phyloP scores from a whole-genome alignment of 2,888 invertebrate species.

The Cenopis cana region DNA sequence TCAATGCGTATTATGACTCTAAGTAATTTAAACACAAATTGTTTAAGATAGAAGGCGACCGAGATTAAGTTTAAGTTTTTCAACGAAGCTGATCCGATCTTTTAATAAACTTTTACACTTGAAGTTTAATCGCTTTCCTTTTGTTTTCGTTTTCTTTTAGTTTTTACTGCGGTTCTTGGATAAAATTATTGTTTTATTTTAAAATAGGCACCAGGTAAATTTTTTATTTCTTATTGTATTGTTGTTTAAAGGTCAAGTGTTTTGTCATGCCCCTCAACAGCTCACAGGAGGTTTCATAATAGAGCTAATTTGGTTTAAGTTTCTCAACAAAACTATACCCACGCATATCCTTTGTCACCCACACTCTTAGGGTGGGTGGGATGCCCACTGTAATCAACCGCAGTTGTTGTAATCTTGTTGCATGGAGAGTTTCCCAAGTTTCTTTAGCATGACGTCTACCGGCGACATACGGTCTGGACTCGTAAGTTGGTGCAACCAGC shows the following conservation, averaged over 20 bases:
- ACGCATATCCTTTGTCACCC: background rate
- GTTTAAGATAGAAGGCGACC: background rate
- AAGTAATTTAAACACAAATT: no score
- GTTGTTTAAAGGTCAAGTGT: constrained; percentile 1
- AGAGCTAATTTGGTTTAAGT: background rate
- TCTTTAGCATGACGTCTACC: no score
- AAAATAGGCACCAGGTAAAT: no score
- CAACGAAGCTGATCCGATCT: constrained; percentile 31
- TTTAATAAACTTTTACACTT: constrained; percentile 28
- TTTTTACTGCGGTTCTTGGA: constrained; percentile 8
- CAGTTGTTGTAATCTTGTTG: no score
- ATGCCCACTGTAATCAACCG: no score
- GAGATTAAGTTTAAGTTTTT: constrained; percentile 8
- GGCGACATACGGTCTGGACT: no score
- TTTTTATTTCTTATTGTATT: background rate
- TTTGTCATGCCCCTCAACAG: background rate
- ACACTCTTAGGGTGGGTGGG: no score
- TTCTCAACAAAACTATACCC: no score
- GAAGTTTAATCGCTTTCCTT: constrained; percentile 28
- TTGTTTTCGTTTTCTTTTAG: constrained; percentile 16
- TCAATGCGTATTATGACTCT: no score
- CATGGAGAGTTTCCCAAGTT: no score
- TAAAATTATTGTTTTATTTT: background rate
- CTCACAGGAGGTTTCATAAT: background rate
- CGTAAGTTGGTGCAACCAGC: no score